Conservation (phyloP, 2,113 vertebrate species). For the Agapornis roseicollis region DNA sequence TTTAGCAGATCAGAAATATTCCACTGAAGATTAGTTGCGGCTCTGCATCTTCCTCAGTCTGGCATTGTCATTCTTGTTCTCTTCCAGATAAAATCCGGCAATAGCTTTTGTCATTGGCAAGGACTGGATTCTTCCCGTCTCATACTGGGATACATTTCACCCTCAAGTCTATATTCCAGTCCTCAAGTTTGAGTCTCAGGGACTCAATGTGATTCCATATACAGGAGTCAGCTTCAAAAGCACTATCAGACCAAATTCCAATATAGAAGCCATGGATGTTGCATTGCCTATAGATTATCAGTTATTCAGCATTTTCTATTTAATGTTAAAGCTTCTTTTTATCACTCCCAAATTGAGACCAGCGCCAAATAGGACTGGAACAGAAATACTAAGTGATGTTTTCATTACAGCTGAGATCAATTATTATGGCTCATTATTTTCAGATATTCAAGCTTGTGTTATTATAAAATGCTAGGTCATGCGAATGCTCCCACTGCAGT, state of each 20-base stretch:
- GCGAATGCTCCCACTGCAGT: fast-evolving
- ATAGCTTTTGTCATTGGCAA: background rate
- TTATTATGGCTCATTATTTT: conserved; percentile 33
- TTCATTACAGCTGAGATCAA: conserved; percentile 5
- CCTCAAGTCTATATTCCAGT: background rate
- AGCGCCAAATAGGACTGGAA: background rate
- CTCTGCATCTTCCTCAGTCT: background rate
- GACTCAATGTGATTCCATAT: background rate
- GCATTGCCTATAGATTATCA: background rate
- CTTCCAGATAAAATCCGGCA: background rate
- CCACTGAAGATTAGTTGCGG: background rate
- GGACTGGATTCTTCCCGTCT: background rate
- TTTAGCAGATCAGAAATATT: background rate
- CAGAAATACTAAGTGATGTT: background rate
- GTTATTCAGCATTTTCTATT: background rate
- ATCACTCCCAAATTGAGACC: background rate
- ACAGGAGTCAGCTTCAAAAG: background rate
- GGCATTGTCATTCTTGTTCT: background rate
- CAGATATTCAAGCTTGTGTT: background rate
- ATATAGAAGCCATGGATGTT: background rate
- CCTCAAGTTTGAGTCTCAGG: background rate
- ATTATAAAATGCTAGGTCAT: conserved; percentile 3
- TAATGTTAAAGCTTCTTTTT: background rate
- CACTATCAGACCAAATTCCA: background rate
- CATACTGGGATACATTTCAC: background rate